Conservation (phyloP, 2,113 vertebrate species). For the Platichthys stellatus region DNA sequence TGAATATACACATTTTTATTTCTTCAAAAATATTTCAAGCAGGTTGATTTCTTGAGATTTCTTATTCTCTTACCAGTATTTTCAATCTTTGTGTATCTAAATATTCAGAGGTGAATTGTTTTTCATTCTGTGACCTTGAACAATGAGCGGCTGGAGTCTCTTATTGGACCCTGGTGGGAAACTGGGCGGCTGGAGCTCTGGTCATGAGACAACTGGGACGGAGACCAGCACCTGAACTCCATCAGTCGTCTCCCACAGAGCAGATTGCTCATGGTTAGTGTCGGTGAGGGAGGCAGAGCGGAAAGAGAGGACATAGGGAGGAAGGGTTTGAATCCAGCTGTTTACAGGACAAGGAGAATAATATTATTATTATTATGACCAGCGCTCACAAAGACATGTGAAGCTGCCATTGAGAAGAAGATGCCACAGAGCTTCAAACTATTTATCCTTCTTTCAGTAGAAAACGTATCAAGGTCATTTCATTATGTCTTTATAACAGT, state of each 20-base stretch:
- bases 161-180: background rate
- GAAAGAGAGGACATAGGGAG: constrained; percentile 24
- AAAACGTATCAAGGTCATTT: no score
- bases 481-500: no score
- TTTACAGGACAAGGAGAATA: background rate
- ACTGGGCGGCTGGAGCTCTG: background rate
- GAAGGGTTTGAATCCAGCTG: background rate
- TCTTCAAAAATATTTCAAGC: no score
- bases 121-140: constrained; percentile 6
- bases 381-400: no score
- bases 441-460: no score
- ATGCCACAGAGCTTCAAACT: no score
- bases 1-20: no score
- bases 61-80: background rate
- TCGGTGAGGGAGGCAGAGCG: constrained; percentile 23
- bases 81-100: no score
- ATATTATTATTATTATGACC: no score
- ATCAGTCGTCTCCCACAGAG: constrained; percentile 27
- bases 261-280: constrained; percentile 1
- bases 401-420: no score
- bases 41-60: no score
- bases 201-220: background rate
- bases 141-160: background rate
- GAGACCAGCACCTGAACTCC: constrained; percentile 29
- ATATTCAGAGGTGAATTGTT: background rate